Percentiles rank a stretch among this genome's conserved stretches.
These are phyloP conservation scores for Fringilla coelebs DNA, from an alignment of 2,797 vertebrate species.

Conservation along the genomic window DNA sequence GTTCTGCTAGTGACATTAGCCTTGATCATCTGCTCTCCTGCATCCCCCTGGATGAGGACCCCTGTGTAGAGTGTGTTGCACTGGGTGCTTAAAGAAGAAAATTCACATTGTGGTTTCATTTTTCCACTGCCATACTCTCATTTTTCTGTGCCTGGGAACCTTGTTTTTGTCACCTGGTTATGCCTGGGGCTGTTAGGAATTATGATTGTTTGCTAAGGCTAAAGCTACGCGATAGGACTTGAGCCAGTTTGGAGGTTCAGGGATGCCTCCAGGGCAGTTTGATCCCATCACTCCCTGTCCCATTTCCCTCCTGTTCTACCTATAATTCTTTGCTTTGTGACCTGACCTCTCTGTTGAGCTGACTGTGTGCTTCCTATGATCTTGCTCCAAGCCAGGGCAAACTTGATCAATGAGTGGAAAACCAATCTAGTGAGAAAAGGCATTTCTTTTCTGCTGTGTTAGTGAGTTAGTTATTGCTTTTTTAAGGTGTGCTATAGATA, in stretches of 20 bases:
- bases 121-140: neutral
- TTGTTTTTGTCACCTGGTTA: neutral
- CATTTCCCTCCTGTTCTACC: neutral
- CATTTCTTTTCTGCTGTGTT: neutral
- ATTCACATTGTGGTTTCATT: neutral
- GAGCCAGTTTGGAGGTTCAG: neutral
- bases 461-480: neutral
- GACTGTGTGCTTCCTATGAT: neutral
- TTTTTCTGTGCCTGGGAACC: neutral
- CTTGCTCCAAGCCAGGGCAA: neutral
- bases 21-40: neutral
- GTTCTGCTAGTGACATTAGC: neutral
- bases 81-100: neutral
- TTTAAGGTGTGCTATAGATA: neutral
- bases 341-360: neutral
- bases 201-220: neutral
- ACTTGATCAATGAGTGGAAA: neutral
- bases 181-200: neutral
- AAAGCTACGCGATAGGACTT: rapidly evolving
- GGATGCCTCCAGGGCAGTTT: neutral
- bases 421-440: neutral
- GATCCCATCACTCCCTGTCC: neutral
- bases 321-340: neutral
- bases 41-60: neutral
- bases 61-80: neutral